Evolutionary conservation across 2,113 vertebrate genomes (phyloP).

Genomic region (Microtus ochrogaster): DNA sequence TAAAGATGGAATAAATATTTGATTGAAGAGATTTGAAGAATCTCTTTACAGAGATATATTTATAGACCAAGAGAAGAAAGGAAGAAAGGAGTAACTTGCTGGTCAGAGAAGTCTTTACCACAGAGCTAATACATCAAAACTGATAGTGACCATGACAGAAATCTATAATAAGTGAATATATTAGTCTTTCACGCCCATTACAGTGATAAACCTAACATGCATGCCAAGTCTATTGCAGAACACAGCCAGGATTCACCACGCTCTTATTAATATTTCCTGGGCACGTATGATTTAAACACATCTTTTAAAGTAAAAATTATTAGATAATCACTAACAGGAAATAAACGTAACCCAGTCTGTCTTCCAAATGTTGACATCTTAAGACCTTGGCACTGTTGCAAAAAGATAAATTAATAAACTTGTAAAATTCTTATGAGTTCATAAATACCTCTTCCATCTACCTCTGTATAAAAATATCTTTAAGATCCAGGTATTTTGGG

Average conservation of each 20-base stretch:
- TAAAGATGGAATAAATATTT: constrained; percentile 49
- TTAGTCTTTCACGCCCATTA: neutral
- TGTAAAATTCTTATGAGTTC: neutral
- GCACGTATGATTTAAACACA: neutral
- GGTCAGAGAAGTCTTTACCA: neutral
- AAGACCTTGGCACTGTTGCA: neutral
- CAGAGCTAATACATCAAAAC: neutral
- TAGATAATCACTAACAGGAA: neutral
- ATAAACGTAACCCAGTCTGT: neutral
- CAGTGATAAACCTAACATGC: neutral
- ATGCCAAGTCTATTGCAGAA: neutral
- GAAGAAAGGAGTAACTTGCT: neutral
- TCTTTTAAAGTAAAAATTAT: constrained; percentile 39
- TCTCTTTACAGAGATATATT: neutral
- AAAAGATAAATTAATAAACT: neutral
- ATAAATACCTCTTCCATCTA: neutral
- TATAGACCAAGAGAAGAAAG: neutral
- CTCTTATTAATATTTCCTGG: neutral
- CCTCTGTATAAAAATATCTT: neutral
- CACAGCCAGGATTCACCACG: neutral
- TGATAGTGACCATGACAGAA: neutral
- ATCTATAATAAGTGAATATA: neutral
- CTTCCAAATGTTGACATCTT: constrained; percentile 24
- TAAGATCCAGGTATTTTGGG: neutral
- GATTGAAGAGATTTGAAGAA: constrained; percentile 36